A percentile compares a stretch with the other conserved stretches of the same genome.
These are phyloP conservation scores for Nemapogon koenigi DNA, from an alignment of 2,888 invertebrate genomes.

Conservation along the genomic window DNA sequence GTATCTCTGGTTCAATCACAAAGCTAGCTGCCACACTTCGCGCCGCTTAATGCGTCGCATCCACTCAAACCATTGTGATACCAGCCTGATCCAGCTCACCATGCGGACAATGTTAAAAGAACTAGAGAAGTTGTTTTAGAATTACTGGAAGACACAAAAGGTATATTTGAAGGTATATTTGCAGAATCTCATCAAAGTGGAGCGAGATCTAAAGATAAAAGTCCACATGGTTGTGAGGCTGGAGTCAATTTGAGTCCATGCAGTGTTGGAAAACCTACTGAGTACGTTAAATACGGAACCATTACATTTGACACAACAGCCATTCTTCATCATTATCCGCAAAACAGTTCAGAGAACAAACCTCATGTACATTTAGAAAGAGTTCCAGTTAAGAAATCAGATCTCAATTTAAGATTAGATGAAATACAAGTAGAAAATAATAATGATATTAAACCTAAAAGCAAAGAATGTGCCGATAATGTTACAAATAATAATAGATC, in stretches of 20 bases:
- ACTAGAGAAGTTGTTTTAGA: slow-evolving; percentile 47
- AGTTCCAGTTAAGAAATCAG: slow-evolving; percentile 34
- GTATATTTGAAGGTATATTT: slow-evolving; percentile 31
- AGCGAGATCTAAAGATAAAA: slow-evolving; percentile 24
- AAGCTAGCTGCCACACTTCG: slow-evolving; percentile 70
- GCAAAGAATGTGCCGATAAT: slow-evolving; percentile 29
- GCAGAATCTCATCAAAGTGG: slow-evolving; percentile 22
- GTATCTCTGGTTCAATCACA: slow-evolving; percentile 74
- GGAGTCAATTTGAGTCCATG: slow-evolving; percentile 35
- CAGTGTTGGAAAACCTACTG: slow-evolving; percentile 25
- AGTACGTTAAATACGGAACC: slow-evolving; percentile 49
- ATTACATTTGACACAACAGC: slow-evolving; percentile 56
- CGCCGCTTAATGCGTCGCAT: slow-evolving; percentile 27
- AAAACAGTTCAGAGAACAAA: slow-evolving; percentile 31
- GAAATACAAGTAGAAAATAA: slow-evolving; percentile 34
- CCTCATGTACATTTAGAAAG: slow-evolving; percentile 8
- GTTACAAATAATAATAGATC: slow-evolving; percentile 35
- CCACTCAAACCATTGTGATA: slow-evolving; percentile 50
- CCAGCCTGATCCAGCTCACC: slow-evolving; percentile 43
- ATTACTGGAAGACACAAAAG: slow-evolving; percentile 45
- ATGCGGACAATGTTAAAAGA: slow-evolving; percentile 48
- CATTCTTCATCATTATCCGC: slow-evolving; percentile 54
- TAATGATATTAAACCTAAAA: slow-evolving; percentile 27
- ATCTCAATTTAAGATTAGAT: slow-evolving; percentile 29
- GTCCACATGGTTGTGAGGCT: slow-evolving; percentile 25